Conservation (phyloP, 2,113 vertebrate genomes). For the Erythrocercus mccallii region DNA sequence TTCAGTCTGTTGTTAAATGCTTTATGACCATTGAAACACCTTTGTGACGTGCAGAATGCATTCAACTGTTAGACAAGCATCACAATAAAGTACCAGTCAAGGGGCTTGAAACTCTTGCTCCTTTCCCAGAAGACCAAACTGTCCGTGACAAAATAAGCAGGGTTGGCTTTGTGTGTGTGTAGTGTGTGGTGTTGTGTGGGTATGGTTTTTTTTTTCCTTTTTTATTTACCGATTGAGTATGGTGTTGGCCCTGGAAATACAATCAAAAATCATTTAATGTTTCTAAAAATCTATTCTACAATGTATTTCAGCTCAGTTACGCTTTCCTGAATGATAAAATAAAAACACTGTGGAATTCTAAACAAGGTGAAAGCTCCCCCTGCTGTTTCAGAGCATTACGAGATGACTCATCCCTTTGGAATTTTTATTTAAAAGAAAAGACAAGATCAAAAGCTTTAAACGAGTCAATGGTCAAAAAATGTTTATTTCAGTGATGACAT, state of each 20-base stretch:
- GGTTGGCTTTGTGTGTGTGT: background rate
- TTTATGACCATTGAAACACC: background rate
- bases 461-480: background rate
- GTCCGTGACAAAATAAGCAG: background rate
- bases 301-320: background rate
- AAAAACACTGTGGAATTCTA: background rate
- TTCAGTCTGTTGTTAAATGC: background rate
- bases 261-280: background rate
- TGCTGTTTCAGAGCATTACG: constrained; percentile 24
- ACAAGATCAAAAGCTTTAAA: background rate
- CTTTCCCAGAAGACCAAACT: background rate
- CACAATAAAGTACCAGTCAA: background rate
- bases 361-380: constrained; percentile 48
- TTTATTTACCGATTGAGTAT: background rate
- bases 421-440: background rate
- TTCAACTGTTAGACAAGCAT: background rate
- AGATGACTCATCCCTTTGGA: background rate
- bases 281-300: constrained; percentile 16
- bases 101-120: background rate
- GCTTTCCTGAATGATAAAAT: background rate
- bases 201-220: background rate
- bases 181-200: background rate
- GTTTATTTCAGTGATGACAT: background rate
- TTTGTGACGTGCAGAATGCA: background rate
- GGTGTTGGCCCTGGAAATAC: background rate